Evolutionary conservation across 2,797 vertebrate species (phyloP), one percentile per base, ranked within the genome.

Genomic region (Coregonus sp.): DNA sequence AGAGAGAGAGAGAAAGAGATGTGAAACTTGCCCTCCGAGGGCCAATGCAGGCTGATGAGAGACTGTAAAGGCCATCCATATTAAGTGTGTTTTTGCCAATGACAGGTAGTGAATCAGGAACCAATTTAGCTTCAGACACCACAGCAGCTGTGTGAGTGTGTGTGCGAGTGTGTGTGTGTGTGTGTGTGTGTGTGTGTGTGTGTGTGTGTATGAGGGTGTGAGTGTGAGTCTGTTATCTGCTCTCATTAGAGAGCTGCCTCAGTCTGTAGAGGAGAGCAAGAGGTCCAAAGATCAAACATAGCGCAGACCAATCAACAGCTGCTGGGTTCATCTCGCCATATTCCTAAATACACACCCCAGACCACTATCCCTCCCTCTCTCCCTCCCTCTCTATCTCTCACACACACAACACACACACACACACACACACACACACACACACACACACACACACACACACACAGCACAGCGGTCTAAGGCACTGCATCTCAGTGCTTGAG

Each of bases 281-380:
- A 86, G 79, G 80, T 87, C 78, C 82, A 82, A 0, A 47, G 85
- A 86, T 89, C 81, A 88, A 87, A 90, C 54, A 18, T 33, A 75
- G 79, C 82, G 83, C 86, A 85, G 89, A 87, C 89, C 88, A 91
- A 86, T 91, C 88, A 91, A 89, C 87, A 90, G 85, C 84, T 90
- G 80, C 87, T 86, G 82, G 85, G 78, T 74, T 84, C 79, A 82
- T 76, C 70, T 66, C 14, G 71, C 40, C 67, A 66, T 63, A 29
- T 40, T 59, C 29, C 68, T 35, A 47, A 70, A 37, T 18, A 74
- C 35, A 78, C 77, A 75, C 59, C 72, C 66, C 29, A 68, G 70
- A 72, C 29, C 29, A 25, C 68, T 47, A 47, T 47, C 9, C 14
- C 4, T 35, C 35, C 33, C 35, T 33, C 29, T 5, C 3, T 33